Percentiles rank a stretch among this genome's conserved stretches.
Conservation (phyloP, 2,888 invertebrate genomes). For the Andrena minutula region DNA sequence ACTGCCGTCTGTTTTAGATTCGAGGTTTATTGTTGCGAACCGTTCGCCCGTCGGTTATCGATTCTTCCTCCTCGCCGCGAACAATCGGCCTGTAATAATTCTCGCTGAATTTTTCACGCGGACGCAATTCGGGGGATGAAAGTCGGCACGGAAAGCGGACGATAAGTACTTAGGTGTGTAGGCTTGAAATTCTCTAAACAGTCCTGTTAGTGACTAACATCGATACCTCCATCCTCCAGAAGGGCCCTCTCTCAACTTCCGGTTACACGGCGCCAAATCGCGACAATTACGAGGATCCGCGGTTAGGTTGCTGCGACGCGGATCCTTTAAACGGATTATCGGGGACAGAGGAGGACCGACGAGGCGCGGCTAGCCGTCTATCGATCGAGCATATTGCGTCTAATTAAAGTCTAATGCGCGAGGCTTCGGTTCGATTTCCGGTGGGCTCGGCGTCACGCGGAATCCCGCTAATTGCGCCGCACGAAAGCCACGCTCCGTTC, state of each 20-base stretch:
- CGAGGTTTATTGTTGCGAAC: neutral
- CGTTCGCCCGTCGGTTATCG: neutral
- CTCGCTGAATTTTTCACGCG: no score
- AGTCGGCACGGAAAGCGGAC: no score
- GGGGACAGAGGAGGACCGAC: conserved; percentile 17
- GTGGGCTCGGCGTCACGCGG: conserved; percentile 55
- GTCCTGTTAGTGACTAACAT: no score
- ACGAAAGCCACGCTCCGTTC: conserved; percentile 47
- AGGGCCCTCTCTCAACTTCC: neutral
- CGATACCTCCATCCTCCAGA: neutral
- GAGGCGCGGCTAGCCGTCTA: conserved; percentile 20
- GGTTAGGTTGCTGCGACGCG: conserved; percentile 10
- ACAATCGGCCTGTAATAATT: neutral
- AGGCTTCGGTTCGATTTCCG: conserved; percentile 66
- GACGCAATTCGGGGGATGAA: no score
- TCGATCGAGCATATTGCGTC: conserved; percentile 63
- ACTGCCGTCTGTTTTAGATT: conserved; percentile 5
- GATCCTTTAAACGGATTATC: conserved; percentile 52
- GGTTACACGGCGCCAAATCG: neutral
- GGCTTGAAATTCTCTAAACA: no score
- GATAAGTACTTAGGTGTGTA: no score
- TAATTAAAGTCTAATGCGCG: conserved; percentile 67
- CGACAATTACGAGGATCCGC: neutral
- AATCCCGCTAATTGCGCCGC: conserved; percentile 62
- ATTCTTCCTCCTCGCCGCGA: neutral